phyloP scores from a whole-genome alignment of 2,113 vertebrate genomes.

The Callorhinus ursinus region DNA sequence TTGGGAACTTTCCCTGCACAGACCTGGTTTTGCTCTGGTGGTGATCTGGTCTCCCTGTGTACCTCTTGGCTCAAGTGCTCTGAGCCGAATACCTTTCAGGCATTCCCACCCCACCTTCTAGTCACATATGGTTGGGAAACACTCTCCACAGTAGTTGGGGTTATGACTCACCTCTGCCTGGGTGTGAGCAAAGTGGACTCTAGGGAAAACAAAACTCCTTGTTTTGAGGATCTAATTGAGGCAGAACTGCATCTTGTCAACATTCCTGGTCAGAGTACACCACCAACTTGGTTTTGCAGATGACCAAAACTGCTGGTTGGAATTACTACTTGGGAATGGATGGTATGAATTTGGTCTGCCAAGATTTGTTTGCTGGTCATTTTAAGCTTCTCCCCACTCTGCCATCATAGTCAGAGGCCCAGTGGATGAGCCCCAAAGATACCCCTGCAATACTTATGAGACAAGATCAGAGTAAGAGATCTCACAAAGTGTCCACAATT shows the following conservation, averaged over 20 bases:
- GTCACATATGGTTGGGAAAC: not conserved
- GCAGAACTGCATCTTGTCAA: not conserved
- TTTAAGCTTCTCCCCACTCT: not conserved
- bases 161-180: not conserved
- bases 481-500: not conserved
- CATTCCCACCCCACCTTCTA: not conserved
- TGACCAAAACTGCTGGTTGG: not conserved
- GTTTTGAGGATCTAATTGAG: not conserved
- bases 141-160: not conserved
- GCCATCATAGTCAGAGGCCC: not conserved
- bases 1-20: not conserved
- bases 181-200: not conserved
- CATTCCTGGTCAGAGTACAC: not conserved
- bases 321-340: not conserved
- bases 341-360: not conserved
- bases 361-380: not conserved
- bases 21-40: not conserved
- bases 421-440: not conserved
- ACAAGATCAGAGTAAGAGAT: not conserved
- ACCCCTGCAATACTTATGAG: not conserved
- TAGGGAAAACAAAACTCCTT: not conserved
- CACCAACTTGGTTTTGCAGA: not conserved
- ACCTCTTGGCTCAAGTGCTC: not conserved
- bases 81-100: not conserved
- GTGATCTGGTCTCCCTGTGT: not conserved